Base-by-base conservation (phyloP, 1,140 invertebrate species). In the Drosophila ogumai region DNA sequence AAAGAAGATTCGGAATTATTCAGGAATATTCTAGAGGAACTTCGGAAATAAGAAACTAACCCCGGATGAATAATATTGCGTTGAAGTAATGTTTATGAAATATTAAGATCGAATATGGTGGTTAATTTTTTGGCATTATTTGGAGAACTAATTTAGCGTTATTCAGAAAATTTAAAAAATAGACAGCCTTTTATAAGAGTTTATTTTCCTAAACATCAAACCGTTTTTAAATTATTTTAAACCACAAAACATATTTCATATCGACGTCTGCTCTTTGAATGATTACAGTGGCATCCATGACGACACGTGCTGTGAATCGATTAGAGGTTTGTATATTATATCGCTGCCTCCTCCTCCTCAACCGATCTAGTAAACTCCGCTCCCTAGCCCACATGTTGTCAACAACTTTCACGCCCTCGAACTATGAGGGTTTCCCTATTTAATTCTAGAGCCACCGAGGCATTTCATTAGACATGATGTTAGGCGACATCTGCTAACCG, bases 401-500 rank as follows among this genome's bases (percentile, higher is more conserved):
- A 81, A 77, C 84, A 82, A 74, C 76, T 88, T 82, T 82, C 71
- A 86, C 82, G 82, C 78, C 82, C 57, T 38, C 60, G 31, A 57
- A 72, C 41, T 65, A 82, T 78, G 78, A 65, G 82, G 79, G 84
- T 61, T 54, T 68, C 66, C 82, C 79, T 73, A 65, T 58, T 49
- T 40, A 46, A 58, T 58, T 69, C 44, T 68, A 25, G 44, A 63
- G 75, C 80, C 61, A 86, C 66, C 54, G 80, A 75, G 72, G 69
- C 79, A 86, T 79, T 86, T 86, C 75, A 82, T 86, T 86, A 57
- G 81, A 80, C 67, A 74, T 58, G 57, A 41, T 68, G 77, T 81
- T 81, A 55, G 57, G 41, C 60, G 79, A 75, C 77, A 80, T 84
- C 56, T 66, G 60, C 58, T 67, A 3, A 75, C 46, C 64, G 50